Conservation (phyloP, 2,113 vertebrate species). For the Uria lomvia region DNA sequence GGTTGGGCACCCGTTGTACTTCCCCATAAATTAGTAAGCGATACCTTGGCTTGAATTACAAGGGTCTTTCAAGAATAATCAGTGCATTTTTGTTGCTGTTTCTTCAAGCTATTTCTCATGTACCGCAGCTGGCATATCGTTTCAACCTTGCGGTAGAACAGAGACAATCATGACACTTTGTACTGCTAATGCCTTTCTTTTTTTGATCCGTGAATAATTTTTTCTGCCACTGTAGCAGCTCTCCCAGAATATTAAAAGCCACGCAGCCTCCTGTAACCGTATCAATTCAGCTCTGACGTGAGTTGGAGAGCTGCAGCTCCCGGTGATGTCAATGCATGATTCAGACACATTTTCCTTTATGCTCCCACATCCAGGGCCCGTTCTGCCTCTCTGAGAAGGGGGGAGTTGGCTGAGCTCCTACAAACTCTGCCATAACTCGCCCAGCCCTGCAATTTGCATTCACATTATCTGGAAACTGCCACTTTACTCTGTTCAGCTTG, state of each 20-base stretch:
- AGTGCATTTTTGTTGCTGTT: not conserved
- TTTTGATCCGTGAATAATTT: conserved; percentile 24
- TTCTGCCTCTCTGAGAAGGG: not conserved
- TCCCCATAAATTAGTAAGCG: not conserved
- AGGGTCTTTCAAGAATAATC: conserved; percentile 21
- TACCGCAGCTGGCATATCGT: not conserved
- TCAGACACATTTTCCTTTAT: not conserved
- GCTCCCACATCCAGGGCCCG: not conserved
- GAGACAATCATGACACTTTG: conserved; percentile 22
- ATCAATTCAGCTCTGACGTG: conserved; percentile 1
- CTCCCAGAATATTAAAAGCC: not conserved
- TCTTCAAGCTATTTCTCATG: not conserved
- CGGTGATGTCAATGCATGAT: not conserved
- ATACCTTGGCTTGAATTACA: not conserved
- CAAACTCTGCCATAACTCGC: not conserved
- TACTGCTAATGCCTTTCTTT: not conserved
- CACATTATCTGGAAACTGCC: not conserved
- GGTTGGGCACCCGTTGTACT: not conserved
- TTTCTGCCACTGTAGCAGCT: conserved; percentile 13
- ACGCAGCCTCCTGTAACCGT: not conserved
- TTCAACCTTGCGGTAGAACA: not conserved
- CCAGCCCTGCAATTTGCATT: not conserved
- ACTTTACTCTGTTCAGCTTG: not conserved
- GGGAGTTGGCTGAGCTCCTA: not conserved
- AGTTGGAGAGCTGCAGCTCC: not conserved